Percentiles rank a stretch among this genome's conserved stretches.
phyloP scores from a whole-genome alignment of 2,113 vertebrate genomes.

The Colossoma macropomum region DNA sequence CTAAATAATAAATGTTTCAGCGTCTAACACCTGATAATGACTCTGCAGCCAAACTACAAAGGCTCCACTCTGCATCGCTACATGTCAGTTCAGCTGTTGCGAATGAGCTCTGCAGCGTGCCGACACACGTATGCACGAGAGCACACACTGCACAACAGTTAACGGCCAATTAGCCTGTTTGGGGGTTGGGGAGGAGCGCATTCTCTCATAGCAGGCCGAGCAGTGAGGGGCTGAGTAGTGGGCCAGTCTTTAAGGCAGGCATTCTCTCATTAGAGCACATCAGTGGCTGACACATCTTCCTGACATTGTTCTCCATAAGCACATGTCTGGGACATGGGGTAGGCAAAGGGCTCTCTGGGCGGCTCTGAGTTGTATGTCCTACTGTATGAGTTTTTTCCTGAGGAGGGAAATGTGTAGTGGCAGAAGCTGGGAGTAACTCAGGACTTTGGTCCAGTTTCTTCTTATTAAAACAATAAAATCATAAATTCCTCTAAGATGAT shows the following conservation, averaged over 20 bases:
- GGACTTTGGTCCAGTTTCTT: slow-evolving; percentile 63
- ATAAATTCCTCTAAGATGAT: slow-evolving; percentile 55
- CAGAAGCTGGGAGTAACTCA: slow-evolving; percentile 63
- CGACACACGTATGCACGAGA: slow-evolving; percentile 47
- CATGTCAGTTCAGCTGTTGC: slow-evolving; percentile 27
- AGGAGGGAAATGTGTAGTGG: slow-evolving; percentile 54
- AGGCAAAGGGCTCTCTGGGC: slow-evolving; percentile 52
- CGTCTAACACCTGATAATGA: slow-evolving; percentile 7
- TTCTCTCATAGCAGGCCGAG: slow-evolving; percentile 36
- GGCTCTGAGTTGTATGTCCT: background rate
- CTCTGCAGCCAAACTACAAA: slow-evolving; percentile 8
- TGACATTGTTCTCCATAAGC: slow-evolving; percentile 61
- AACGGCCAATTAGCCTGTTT: slow-evolving; percentile 66
- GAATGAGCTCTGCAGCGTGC: slow-evolving; percentile 20
- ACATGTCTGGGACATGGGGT: slow-evolving; percentile 31
- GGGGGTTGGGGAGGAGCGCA: slow-evolving; percentile 39
- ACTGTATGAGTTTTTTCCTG: slow-evolving; percentile 59
- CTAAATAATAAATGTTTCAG: slow-evolving; percentile 15
- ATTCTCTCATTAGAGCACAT: slow-evolving; percentile 72
- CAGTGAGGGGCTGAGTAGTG: slow-evolving; percentile 27
- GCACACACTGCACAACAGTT: slow-evolving; percentile 52
- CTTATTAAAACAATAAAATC: slow-evolving; percentile 71
- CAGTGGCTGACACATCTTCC: slow-evolving; percentile 67
- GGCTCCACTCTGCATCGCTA: slow-evolving; percentile 27
- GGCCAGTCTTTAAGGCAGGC: slow-evolving; percentile 22